Percentiles rank a stretch among this genome's conserved stretches.
These are phyloP conservation scores for Scolopax bukidnonensis DNA, from an alignment of 2,797 vertebrate genomes.

Conservation along the genomic window DNA sequence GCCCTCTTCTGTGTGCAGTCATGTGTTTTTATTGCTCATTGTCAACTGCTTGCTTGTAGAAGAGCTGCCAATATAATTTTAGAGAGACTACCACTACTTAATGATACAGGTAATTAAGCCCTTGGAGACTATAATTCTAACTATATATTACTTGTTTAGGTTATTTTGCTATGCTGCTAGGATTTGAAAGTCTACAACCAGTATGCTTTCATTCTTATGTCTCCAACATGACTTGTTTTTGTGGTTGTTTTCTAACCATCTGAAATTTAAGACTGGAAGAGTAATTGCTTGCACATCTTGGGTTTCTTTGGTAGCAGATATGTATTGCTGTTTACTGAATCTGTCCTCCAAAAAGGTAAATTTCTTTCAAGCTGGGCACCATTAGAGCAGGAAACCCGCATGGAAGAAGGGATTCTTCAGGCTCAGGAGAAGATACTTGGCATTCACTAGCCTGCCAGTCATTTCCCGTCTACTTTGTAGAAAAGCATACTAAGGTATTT, in stretches of 20 bases:
- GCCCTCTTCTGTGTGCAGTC: background rate
- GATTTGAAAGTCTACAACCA: background rate
- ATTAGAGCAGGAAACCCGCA: accelerated
- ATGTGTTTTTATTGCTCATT: conserved; percentile 59
- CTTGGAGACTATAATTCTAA: conserved; percentile 56
- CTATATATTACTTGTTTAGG: background rate
- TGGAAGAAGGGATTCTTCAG: background rate
- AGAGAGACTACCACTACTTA: conserved; percentile 54
- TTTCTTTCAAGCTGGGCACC: background rate
- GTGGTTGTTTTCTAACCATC: background rate
- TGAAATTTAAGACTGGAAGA: background rate
- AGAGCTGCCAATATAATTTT: conserved; percentile 60
- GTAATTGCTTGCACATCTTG: background rate
- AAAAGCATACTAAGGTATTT: background rate
- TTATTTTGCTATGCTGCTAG: background rate
- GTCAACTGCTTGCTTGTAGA: conserved; percentile 45
- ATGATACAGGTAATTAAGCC: conserved; percentile 74
- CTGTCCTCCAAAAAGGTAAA: background rate
- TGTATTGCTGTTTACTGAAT: background rate
- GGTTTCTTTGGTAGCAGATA: background rate
- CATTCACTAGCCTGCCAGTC: background rate
- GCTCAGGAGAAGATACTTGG: background rate
- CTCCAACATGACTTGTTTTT: background rate
- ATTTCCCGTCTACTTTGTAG: background rate
- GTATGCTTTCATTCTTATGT: background rate